Conservation (phyloP, 2,888 invertebrate genomes). For the Crematogaster levior region DNA sequence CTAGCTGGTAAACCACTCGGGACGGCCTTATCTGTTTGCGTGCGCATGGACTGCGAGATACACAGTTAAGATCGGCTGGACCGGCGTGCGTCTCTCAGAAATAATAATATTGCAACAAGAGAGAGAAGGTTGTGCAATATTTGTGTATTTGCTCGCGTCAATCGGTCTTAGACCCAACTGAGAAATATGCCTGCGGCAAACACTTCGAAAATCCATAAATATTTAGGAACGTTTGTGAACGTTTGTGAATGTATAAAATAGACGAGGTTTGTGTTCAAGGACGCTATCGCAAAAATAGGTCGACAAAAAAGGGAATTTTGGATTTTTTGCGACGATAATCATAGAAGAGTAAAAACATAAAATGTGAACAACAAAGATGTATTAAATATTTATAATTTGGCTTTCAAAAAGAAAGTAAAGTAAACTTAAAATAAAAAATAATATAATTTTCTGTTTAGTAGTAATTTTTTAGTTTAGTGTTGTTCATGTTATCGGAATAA, state of each 20-base stretch:
- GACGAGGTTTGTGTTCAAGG: background rate
- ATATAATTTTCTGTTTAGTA: no score
- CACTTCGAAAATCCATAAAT: slow-evolving; percentile 12
- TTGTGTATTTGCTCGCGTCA: slow-evolving; percentile 73
- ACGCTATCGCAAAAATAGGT: background rate
- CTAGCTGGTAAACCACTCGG: slow-evolving; percentile 77
- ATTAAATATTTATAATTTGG: no score
- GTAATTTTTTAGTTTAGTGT: background rate
- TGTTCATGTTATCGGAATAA: background rate
- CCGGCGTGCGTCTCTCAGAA: slow-evolving; percentile 66
- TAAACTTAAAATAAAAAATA: background rate
- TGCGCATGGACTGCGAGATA: slow-evolving; percentile 56
- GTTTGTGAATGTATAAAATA: background rate
- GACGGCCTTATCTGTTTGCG: slow-evolving; percentile 79
- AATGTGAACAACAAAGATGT: no score
- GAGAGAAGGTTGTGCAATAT: slow-evolving; percentile 71
- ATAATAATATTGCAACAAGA: slow-evolving; percentile 79
- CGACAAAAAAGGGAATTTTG: background rate
- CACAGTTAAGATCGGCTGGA: slow-evolving; percentile 37
- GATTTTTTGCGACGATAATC: no score
- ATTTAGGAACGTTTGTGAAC: background rate
- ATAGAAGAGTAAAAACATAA: no score
- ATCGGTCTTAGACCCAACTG: slow-evolving; percentile 14
- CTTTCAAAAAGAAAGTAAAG: background rate
- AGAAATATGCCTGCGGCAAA: slow-evolving; percentile 1